A percentile compares a stretch with the other conserved stretches of the same genome.
phyloP scores from a whole-genome alignment of 2,113 vertebrate genomes.

The Campylomormyrus numenius region DNA sequence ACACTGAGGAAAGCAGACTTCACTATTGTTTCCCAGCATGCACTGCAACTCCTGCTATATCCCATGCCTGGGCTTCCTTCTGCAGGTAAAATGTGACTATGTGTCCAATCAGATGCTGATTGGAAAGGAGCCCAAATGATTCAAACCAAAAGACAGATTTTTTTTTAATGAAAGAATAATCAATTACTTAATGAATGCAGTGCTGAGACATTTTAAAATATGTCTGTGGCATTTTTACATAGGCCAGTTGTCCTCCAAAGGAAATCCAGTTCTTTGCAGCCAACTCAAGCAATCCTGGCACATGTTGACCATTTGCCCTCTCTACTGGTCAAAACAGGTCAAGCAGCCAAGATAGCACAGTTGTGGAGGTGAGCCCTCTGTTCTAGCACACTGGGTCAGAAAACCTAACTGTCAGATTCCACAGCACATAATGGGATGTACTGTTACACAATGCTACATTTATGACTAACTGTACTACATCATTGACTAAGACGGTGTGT shows the following conservation, averaged over 20 bases:
- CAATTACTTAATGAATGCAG: not conserved
- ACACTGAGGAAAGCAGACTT: not conserved
- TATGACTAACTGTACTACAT: not conserved
- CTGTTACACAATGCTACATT: not conserved
- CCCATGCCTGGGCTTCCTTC: not conserved
- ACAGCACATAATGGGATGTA: not conserved
- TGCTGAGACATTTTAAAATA: not conserved
- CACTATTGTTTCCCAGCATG: not conserved
- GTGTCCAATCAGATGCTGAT: not conserved
- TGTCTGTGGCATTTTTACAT: not conserved
- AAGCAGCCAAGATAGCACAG: not conserved
- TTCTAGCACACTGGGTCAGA: not conserved
- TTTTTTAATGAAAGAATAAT: not conserved
- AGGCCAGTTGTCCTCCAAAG: not conserved
- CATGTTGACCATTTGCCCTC: not conserved
- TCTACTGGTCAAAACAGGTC: not conserved
- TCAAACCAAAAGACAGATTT: not conserved
- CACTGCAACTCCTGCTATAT: not conserved
- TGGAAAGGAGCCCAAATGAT: not conserved
- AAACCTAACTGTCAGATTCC: not conserved
- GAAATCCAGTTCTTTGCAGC: not conserved
- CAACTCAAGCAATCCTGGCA: not conserved
- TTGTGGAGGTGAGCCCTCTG: not conserved
- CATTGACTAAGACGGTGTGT: not conserved
- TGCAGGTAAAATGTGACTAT: not conserved